These are phyloP conservation scores for Lonchura striata DNA, from an alignment of 2,113 vertebrate species.

Conservation along the genomic window DNA sequence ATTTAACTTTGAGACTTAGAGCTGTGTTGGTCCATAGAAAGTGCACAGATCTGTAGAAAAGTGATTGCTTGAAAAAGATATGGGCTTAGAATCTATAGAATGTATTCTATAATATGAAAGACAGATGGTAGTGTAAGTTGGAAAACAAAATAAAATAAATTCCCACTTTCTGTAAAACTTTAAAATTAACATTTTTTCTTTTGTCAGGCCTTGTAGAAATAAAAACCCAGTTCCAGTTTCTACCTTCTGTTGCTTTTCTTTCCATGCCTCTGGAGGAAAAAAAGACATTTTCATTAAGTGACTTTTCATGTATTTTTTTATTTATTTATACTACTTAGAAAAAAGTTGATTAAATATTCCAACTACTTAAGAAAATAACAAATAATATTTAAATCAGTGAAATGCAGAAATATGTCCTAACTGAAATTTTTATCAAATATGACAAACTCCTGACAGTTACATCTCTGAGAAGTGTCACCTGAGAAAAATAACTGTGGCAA, in stretches of 20 bases:
- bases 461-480: not conserved
- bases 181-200: not conserved
- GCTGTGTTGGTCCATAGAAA: not conserved
- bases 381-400: not conserved
- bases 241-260: not conserved
- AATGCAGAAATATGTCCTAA: not conserved
- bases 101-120: not conserved
- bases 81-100: accelerated
- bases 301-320: not conserved
- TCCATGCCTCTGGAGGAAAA: accelerated
- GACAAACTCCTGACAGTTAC: not conserved
- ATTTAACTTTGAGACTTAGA: not conserved
- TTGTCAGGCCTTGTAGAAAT: not conserved
- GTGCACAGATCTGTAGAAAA: not conserved
- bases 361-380: not conserved
- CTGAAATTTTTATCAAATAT: not conserved
- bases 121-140: not conserved
- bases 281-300: not conserved
- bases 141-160: not conserved
- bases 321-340: not conserved
- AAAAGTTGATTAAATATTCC: not conserved
- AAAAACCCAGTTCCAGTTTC: not conserved
- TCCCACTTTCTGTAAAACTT: not conserved
- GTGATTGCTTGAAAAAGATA: not conserved
- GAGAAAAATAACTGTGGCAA: not conserved